A percentile compares a stretch with the other conserved stretches of the same genome.
These are phyloP conservation scores for Phoenoteleia sp. DNA, from an alignment of 2,888 invertebrate genomes.

Conservation along the genomic window DNA sequence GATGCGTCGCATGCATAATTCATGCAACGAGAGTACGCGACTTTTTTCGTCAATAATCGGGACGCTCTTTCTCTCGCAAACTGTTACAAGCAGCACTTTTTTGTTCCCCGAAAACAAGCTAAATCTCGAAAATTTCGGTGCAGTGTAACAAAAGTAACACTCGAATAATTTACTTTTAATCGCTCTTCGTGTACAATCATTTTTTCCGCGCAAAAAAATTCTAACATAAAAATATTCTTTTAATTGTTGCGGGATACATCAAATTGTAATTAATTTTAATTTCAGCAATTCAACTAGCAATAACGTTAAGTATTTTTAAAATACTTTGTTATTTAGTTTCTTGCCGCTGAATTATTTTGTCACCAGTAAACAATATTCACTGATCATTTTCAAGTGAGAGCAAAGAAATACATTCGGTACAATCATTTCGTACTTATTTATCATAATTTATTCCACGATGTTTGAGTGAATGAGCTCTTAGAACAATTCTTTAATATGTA, in stretches of 20 bases:
- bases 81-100: background rate
- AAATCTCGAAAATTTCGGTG: background rate
- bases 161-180: background rate
- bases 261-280: constrained; percentile 14
- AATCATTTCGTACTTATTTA: constrained; percentile 32
- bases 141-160: background rate
- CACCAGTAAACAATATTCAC: background rate
- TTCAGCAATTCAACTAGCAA: background rate
- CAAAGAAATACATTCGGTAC: constrained; percentile 21
- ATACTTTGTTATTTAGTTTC: background rate
- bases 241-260: background rate
- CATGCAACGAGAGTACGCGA: constrained; percentile 45
- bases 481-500: constrained; percentile 53
- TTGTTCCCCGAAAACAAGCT: background rate
- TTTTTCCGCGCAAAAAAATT: background rate
- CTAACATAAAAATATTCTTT: background rate
- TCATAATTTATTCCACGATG: constrained; percentile 44
- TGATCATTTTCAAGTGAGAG: constrained; percentile 25
- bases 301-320: constrained; percentile 10
- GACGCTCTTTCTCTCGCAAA: constrained; percentile 28
- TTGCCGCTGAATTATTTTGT: background rate
- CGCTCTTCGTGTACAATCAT: background rate
- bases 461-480: constrained; percentile 25
- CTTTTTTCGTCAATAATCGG: constrained; percentile 44
- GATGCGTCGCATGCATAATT: constrained; percentile 53